These are phyloP conservation scores for Champsocephalus gunnari DNA, from an alignment of 2,797 vertebrate species.

Conservation along the genomic window DNA sequence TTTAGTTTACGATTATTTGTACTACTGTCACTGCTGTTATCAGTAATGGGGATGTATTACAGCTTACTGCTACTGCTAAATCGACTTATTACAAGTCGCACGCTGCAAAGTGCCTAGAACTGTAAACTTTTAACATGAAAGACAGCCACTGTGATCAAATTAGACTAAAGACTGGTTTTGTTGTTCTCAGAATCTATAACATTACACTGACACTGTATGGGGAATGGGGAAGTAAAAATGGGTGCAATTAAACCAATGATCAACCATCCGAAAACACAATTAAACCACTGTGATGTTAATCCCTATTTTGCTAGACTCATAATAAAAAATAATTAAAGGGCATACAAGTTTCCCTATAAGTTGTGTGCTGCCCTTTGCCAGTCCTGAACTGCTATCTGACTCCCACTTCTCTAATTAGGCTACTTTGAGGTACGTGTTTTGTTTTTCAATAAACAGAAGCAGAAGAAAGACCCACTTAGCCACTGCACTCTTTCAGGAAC, in stretches of 20 bases:
- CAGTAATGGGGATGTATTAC: neutral
- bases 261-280: neutral
- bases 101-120: neutral
- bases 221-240: neutral
- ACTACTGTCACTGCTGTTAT: neutral
- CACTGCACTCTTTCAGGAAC: slow-evolving; percentile 50
- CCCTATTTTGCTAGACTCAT: neutral
- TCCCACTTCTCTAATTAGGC: slow-evolving; percentile 55
- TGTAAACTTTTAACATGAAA: neutral
- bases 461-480: slow-evolving; percentile 60
- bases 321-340: neutral
- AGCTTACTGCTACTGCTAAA: too few relatives aligned
- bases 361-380: neutral
- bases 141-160: neutral
- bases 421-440: slow-evolving; percentile 72
- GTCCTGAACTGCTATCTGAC: slow-evolving; percentile 22
- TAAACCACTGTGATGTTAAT: neutral
- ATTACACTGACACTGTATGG: slow-evolving; percentile 20
- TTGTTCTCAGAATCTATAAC: slow-evolving; percentile 25
- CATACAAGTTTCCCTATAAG: slow-evolving; percentile 24
- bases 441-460: slow-evolving; percentile 73
- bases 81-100: neutral
- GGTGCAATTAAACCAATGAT: slow-evolving; percentile 12
- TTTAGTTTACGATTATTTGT: neutral
- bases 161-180: neutral